These are phyloP conservation scores for Ctenopoma kingsleyae DNA, from an alignment of 2,797 vertebrate genomes.

Conservation along the genomic window DNA sequence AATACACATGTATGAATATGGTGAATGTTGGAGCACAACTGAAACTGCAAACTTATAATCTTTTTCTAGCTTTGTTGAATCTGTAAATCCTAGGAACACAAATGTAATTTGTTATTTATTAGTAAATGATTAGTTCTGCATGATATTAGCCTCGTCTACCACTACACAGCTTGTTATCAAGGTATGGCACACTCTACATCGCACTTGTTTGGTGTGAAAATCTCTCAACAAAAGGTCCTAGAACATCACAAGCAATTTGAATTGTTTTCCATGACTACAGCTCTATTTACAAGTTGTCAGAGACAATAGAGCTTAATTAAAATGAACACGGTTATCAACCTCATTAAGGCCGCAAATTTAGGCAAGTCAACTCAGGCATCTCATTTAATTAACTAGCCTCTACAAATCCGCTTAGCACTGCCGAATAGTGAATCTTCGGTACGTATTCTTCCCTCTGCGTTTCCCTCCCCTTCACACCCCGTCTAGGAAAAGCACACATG, in stretches of 20 bases:
- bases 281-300: slow-evolving; percentile 70
- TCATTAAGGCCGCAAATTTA: slow-evolving; percentile 64
- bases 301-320: slow-evolving; percentile 75
- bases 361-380: slow-evolving; percentile 64
- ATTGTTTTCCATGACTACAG: slow-evolving; percentile 36
- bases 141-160: not conserved
- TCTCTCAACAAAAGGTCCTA: slow-evolving; percentile 34
- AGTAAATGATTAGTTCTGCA: slow-evolving; percentile 9
- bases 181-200: slow-evolving; percentile 21
- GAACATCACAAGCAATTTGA: slow-evolving; percentile 50
- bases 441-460: not conserved
- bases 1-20: no score
- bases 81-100: not conserved
- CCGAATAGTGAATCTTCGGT: slow-evolving; percentile 32
- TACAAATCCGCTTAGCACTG: slow-evolving; percentile 53
- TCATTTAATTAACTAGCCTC: slow-evolving; percentile 73
- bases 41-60: not conserved
- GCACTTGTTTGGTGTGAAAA: slow-evolving; percentile 22
- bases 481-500: not conserved
- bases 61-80: not conserved
- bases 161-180: slow-evolving; percentile 35
- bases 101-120: not conserved
- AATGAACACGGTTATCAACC: slow-evolving; percentile 71
- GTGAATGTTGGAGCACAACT: no score
- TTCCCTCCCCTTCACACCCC: not conserved